phyloP scores from a whole-genome alignment of 2,888 invertebrate genomes.

The Noctua fimbriata region DNA sequence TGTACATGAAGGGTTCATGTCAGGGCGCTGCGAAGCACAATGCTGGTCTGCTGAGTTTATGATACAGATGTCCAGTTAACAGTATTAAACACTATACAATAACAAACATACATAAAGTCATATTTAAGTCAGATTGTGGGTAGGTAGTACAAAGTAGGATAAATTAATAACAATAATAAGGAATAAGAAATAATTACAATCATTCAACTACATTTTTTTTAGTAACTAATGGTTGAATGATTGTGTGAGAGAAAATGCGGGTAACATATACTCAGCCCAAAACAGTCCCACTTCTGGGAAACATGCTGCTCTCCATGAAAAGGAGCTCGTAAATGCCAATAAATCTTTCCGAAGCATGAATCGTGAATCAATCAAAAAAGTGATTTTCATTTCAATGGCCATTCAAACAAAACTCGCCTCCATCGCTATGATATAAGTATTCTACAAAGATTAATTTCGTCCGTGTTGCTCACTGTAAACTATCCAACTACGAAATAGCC shows the following conservation, averaged over 20 bases:
- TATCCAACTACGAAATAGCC: slow-evolving; percentile 55
- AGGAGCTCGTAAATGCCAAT: not conserved
- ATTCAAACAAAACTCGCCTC: slow-evolving; percentile 4
- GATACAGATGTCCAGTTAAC: too few relatives aligned
- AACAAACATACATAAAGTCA: too few relatives aligned
- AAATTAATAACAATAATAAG: too few relatives aligned
- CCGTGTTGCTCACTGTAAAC: slow-evolving; percentile 49
- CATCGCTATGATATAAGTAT: slow-evolving; percentile 7
- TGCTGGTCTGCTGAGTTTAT: too few relatives aligned
- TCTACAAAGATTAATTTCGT: slow-evolving; percentile 48
- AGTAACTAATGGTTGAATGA: too few relatives aligned
- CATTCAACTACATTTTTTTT: not conserved
- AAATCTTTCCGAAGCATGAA: not conserved
- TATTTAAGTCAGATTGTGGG: too few relatives aligned
- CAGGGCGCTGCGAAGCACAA: too few relatives aligned
- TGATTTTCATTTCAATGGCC: slow-evolving; percentile 12
- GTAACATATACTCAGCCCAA: not conserved
- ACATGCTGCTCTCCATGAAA: too few relatives aligned
- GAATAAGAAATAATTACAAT: too few relatives aligned
- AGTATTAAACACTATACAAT: too few relatives aligned
- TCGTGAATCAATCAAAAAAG: slow-evolving; percentile 15
- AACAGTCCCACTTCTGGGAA: not conserved
- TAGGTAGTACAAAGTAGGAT: too few relatives aligned
- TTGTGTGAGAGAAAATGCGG: not conserved
- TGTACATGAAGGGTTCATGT: too few relatives aligned